These are phyloP conservation scores for Sebastolobus alascanus DNA, from an alignment of 2,797 vertebrate species.

Conservation along the genomic window DNA sequence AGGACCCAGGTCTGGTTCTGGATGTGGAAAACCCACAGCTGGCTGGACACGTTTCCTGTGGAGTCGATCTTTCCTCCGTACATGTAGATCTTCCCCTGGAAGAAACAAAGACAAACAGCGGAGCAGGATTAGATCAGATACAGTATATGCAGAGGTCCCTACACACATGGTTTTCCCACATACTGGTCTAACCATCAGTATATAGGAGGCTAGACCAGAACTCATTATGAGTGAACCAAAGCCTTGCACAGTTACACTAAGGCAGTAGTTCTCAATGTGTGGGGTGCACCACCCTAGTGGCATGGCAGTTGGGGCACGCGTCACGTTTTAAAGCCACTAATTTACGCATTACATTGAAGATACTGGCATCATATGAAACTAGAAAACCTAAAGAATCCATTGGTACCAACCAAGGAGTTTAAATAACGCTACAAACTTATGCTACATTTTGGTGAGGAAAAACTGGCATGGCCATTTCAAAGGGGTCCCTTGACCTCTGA, in stretches of 20 bases:
- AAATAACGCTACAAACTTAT: no score
- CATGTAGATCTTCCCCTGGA: slow-evolving; percentile 95
- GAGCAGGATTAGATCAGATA: not conserved
- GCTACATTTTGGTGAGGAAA: no score
- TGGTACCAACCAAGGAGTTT: no score
- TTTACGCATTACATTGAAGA: no score
- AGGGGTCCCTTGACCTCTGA: no score
- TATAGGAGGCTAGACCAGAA: not conserved
- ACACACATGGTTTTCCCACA: not conserved
- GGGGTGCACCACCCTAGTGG: no score
- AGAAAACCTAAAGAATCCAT: no score
- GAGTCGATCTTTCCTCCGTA: slow-evolving; percentile 97
- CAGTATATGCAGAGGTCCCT: not conserved
- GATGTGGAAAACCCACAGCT: slow-evolving; percentile 95
- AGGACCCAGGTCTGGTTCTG: slow-evolving; percentile 91
- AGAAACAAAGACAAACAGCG: not conserved
- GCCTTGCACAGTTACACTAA: not conserved
- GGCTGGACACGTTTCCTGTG: slow-evolving; percentile 94
- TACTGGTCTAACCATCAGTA: not conserved
- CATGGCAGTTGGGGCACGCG: no score
- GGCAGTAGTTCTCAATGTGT: no score
- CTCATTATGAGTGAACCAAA: not conserved
- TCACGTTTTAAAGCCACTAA: no score
- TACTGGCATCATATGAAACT: no score
- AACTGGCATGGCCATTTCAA: no score